Base-by-base conservation (phyloP, 2,888 invertebrate species). In the Eulithis testata region DNA sequence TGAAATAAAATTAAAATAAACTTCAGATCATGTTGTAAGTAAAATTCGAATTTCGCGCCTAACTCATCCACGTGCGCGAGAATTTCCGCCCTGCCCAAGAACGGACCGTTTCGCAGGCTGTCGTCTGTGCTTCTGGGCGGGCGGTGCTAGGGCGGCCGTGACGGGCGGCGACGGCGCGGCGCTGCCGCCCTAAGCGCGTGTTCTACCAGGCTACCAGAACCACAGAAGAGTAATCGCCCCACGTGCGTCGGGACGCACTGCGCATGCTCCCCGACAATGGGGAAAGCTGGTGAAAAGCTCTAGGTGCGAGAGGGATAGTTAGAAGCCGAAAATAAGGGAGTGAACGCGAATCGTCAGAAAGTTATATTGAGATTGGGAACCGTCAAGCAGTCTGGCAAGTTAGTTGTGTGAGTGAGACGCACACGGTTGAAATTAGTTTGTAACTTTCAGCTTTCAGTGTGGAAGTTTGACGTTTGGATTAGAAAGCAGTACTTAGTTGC, bases 111-210 rank as follows among this genome's bases (percentile, higher is more conserved):
- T 85, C 86, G 87, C 75, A 80, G 83, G 89, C 89, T 87, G 84
- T 80, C 87, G 84, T 78, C 76, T 83, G 77, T 78, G 89, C 86
- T 87, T 91, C 91, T 91, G 91, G 90, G 89, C 88, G 89, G 89
- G 86, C 82, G 84, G 81, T 11, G 86, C 79, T 86, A 78, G 83
- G 86, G 86, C 85, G 82, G 85, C 75, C 64, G 78, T 73, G 93
- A 76, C 84, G 89, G 78, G 93, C 87, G 77, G 92, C 94, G 89
- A 91, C 93, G 89, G 89, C 90, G 83, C 94, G 86, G 80, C 85
- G 83, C 84, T 82, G 88, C 88, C 92, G 94, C 84, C 94, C 93
- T 82, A 90, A 90, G 82, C 94, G 94, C 84, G 94, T 94, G 84
- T 92, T 88, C 74, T 92, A 93, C 85, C 92, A 93, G 85, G 94